Base-by-base conservation (phyloP, 2,113 vertebrate species). In the Sinocyclocheilus anophthalmus region DNA sequence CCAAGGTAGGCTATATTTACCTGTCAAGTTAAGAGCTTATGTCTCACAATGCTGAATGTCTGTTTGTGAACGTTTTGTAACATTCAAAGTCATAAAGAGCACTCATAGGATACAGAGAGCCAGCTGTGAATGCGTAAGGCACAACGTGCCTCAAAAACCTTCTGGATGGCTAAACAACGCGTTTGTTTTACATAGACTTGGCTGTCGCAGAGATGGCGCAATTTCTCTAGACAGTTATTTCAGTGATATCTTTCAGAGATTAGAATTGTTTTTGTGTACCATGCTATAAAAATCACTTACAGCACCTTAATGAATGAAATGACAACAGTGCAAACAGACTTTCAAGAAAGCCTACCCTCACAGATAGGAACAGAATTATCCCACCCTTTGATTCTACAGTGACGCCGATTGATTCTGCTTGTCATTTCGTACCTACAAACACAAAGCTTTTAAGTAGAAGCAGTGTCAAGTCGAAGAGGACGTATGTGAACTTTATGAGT, bases 341-440 rank as follows among this genome's bases (percentile, higher is more conserved):
- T 75, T 48, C 5, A 79, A 14, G 48, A 30, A 39, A 65, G 1
- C 14, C 1, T 77, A 93, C 95, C 90, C 91, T 95, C 93, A 91
- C 94, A 95, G 26, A 91, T 20, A 2, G 94, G 94, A 63, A 95
- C 7, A 18, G 33, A 22, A 4, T 92, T 92, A 85, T 94, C 92
- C 95, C 94, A 95, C 24, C 94, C 94, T 1, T 63, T 7, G 20
- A 65, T 37, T 86, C 88, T 53, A 87, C 94, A 95, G 24, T 9
- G 72, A 0, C 93, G 90, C 2, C 0, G 3, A 87, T 57, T 90
- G 18, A 12, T 55, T 5, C 92, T 90, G 87, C 91, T 95, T 63
- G 90, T 88, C 94, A 95, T 95, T 18, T 90, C 81, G 83, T 93
- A 94, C 67, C 94, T 95, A 85, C 3, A 1, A 53, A 61, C 39